Percentiles rank a stretch among this genome's conserved stretches.
Evolutionary conservation across 2,797 vertebrate species (phyloP).

Genomic region (Oceanodroma leucorhoa): DNA sequence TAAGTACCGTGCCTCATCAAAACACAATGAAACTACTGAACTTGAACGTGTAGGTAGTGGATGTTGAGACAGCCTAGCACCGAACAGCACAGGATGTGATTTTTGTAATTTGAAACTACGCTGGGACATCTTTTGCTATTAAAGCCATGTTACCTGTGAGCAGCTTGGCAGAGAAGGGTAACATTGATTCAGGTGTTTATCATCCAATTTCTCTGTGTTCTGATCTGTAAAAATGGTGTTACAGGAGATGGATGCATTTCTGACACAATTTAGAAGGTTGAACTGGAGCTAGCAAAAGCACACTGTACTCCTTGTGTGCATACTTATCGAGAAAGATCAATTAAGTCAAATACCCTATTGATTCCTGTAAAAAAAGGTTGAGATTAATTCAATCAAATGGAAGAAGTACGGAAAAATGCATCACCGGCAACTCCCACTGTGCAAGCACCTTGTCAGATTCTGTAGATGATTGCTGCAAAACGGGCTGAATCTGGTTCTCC

Average conservation of each 20-base stretch:
- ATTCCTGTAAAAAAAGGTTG: neutral
- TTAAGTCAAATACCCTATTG: neutral
- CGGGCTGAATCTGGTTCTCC: neutral
- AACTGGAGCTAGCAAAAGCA: neutral
- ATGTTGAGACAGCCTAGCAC: neutral
- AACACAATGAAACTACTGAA: neutral
- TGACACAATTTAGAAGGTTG: neutral
- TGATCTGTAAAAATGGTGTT: neutral
- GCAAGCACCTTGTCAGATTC: neutral
- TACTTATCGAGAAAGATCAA: neutral
- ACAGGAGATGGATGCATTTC: neutral
- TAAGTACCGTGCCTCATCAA: neutral
- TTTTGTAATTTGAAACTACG: neutral
- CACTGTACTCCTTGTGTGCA: neutral
- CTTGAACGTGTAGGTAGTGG: neutral
- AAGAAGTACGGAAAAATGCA: neutral
- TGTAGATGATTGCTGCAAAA: neutral
- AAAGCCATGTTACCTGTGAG: neutral
- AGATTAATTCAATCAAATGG: neutral
- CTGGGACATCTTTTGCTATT: neutral
- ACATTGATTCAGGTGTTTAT: neutral
- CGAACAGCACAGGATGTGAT: neutral
- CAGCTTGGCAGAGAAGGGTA: neutral
- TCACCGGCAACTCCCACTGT: neutral
- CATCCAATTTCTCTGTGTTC: neutral